phyloP scores from a whole-genome alignment of 2,888 invertebrate genomes.

The Smittia sp. region DNA sequence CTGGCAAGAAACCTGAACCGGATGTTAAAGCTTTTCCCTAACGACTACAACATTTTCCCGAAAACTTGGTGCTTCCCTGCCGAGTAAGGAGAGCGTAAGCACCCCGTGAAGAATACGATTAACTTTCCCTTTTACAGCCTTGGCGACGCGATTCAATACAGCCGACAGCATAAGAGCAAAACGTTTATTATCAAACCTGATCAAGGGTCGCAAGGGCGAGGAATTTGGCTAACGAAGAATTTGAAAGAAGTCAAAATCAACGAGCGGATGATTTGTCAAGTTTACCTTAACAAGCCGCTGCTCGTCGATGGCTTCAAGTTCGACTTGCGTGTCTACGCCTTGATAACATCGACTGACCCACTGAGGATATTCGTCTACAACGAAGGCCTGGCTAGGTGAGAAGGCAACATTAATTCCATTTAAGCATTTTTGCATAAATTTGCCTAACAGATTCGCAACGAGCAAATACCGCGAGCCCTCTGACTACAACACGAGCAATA shows the following conservation, averaged over 20 bases:
- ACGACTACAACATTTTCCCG: conserved; percentile 89
- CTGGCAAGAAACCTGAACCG: conserved; percentile 85
- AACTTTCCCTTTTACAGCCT: conserved; percentile 52
- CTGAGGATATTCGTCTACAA: conserved; percentile 85
- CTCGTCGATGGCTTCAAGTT: conserved; percentile 91
- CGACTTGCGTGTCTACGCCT: conserved; percentile 81
- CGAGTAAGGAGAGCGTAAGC: conserved; percentile 61
- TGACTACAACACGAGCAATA: conserved; percentile 75
- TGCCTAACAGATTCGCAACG: conserved; percentile 72
- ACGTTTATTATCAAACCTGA: conserved; percentile 90
- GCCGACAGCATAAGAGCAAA: conserved; percentile 66
- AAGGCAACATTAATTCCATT: background rate
- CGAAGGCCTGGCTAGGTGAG: conserved; percentile 78
- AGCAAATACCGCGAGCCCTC: conserved; percentile 82
- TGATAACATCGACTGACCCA: conserved; percentile 89
- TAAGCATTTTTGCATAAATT: conserved; percentile 4
- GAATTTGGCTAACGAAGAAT: conserved; percentile 81
- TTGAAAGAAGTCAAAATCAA: conserved; percentile 75
- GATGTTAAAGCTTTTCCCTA: conserved; percentile 83
- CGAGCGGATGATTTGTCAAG: conserved; percentile 85
- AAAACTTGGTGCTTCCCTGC: conserved; percentile 93
- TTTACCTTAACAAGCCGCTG: conserved; percentile 71
- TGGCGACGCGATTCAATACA: conserved; percentile 70
- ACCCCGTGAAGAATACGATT: no score
- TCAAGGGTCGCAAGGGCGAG: conserved; percentile 85